Percentiles rank a stretch among this genome's conserved stretches.
phyloP scores from a whole-genome alignment of 2,888 invertebrate genomes.

The Mythimna lalbum region DNA sequence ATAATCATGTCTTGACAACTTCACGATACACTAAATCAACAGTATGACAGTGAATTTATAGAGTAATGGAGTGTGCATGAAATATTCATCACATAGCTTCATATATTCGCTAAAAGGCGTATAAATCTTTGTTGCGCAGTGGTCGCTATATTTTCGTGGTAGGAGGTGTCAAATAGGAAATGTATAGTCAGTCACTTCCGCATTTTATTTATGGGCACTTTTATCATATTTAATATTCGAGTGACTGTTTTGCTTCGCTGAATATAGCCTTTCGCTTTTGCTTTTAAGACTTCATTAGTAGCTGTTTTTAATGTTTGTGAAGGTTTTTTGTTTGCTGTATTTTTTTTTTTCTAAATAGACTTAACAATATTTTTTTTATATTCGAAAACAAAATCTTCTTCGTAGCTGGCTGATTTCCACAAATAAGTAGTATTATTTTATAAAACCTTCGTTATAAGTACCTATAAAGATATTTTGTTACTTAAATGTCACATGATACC shows the following conservation, averaged over 20 bases:
- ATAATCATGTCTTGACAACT: constrained; percentile 3
- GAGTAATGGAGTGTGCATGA: constrained; percentile 56
- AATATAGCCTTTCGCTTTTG: constrained; percentile 6
- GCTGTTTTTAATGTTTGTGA: constrained; percentile 6
- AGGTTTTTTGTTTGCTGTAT: neutral
- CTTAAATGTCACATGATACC: too few relatives aligned
- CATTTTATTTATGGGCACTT: constrained; percentile 44
- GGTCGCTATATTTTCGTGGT: constrained; percentile 42
- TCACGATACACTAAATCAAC: constrained; percentile 32
- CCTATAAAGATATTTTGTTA: too few relatives aligned
- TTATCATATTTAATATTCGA: constrained; percentile 29
- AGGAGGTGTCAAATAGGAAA: constrained; percentile 45
- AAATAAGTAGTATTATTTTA: neutral
- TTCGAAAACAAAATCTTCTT: neutral
- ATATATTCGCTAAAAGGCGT: constrained; percentile 50
- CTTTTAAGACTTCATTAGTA: neutral
- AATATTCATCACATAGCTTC: constrained; percentile 46
- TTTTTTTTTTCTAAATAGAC: neutral
- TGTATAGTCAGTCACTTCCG: constrained; percentile 37
- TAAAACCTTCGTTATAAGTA: neutral
- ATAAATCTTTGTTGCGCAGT: constrained; percentile 51
- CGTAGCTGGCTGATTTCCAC: neutral
- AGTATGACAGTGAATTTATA: constrained; percentile 57
- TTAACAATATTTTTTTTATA: neutral
- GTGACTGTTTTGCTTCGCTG: neutral